Percentiles rank a stretch among this genome's conserved stretches.
Conservation (phyloP, 2,113 vertebrate species). For the Dolichallabes microphthalmus region DNA sequence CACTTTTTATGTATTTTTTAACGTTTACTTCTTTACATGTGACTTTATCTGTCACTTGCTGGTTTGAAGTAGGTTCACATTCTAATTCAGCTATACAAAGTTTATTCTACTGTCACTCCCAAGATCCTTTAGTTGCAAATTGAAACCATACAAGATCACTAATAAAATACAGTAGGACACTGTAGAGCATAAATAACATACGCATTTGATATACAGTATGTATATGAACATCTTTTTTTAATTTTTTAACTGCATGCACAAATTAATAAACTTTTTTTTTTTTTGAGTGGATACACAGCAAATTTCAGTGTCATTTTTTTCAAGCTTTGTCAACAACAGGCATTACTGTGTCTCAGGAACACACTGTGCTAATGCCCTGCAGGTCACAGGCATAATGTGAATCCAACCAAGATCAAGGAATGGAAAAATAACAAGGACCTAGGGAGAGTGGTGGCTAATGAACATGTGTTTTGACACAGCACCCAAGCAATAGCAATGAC, state of each 20-base stretch:
- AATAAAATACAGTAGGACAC: neutral
- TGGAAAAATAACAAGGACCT: constrained; percentile 36
- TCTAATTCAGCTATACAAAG: neutral
- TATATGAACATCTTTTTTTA: neutral
- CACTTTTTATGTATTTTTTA: too few relatives aligned
- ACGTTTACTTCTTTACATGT: too few relatives aligned
- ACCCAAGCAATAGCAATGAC: constrained; percentile 12
- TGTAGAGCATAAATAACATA: neutral
- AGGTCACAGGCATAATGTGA: constrained; percentile 24
- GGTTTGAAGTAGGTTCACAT: neutral
- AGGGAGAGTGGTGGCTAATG: constrained; percentile 36
- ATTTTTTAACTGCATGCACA: neutral
- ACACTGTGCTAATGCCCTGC: constrained; percentile 27
- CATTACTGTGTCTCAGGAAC: constrained; percentile 26
- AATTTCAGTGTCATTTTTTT: too few relatives aligned
- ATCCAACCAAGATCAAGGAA: constrained; percentile 32
- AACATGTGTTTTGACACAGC: constrained; percentile 40
- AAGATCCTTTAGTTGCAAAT: neutral
- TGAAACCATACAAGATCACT: neutral
- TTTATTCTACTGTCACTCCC: neutral
- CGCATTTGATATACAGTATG: neutral
- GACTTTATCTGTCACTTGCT: neutral
- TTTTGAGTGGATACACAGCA: too few relatives aligned
- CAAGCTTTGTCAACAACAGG: constrained; percentile 3
- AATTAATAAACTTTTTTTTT: neutral